Evolutionary conservation across 2,797 vertebrate species (phyloP).

Genomic region (Adelosebastes latens): DNA sequence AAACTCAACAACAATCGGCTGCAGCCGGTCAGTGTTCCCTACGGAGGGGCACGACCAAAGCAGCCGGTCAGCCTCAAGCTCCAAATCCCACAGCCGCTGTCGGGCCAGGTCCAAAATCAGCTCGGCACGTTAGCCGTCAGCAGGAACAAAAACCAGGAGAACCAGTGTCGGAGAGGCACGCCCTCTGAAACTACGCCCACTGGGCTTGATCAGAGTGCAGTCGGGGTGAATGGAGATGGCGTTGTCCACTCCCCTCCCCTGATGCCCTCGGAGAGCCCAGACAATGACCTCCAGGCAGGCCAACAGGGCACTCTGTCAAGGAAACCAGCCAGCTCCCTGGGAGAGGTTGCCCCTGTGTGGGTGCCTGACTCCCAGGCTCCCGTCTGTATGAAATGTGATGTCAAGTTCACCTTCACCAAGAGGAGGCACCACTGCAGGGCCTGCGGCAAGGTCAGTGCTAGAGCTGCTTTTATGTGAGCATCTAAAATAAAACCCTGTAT

Average conservation of each 20-base stretch:
- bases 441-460: constrained; percentile 93
- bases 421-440: constrained; percentile 99
- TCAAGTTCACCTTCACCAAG: constrained; percentile 99
- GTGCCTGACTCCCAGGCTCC: constrained; percentile 98
- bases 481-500: background rate
- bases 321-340: constrained; percentile 89
- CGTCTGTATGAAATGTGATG: constrained; percentile 97
- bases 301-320: constrained; percentile 87
- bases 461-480: background rate
- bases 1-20: constrained; percentile 87
- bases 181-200: constrained; percentile 40
- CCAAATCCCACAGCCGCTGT: constrained; percentile 92
- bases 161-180: constrained; percentile 57
- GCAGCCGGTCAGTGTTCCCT: constrained; percentile 91
- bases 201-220: constrained; percentile 33
- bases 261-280: constrained; percentile 87
- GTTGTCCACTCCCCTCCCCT: constrained; percentile 38
- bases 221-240: constrained; percentile 65
- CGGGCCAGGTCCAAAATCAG: constrained; percentile 90
- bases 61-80: constrained; percentile 95
- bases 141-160: constrained; percentile 94
- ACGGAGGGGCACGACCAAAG: constrained; percentile 95
- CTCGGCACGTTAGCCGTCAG: constrained; percentile 75
- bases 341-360: constrained; percentile 97
- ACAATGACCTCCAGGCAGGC: constrained; percentile 95